A percentile compares a stretch with the other conserved stretches of the same genome.
phyloP scores from a whole-genome alignment of 2,888 invertebrate genomes.

The Lissocephala sabroskyi region DNA sequence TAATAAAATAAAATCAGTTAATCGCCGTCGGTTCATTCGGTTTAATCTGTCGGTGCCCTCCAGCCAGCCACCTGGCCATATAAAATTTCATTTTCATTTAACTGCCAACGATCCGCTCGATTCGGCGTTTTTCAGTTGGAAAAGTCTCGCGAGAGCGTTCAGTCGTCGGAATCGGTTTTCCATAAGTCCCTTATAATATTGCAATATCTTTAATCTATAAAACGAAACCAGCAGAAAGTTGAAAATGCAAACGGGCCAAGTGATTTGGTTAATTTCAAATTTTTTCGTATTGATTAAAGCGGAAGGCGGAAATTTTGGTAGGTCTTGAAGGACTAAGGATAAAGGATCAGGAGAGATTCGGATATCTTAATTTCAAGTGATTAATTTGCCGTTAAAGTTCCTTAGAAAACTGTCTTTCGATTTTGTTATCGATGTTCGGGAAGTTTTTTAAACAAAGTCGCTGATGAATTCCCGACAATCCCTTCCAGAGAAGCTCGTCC shows the following conservation, averaged over 20 bases:
- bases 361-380: too few relatives aligned
- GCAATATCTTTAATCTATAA: neutral
- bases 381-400: too few relatives aligned
- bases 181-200: neutral
- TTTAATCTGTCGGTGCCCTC: neutral
- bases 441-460: too few relatives aligned
- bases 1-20: constrained; percentile 59
- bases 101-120: constrained; percentile 26
- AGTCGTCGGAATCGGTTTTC: constrained; percentile 27
- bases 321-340: too few relatives aligned
- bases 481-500: constrained; percentile 36
- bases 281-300: too few relatives aligned
- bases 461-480: too few relatives aligned
- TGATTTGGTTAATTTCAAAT: too few relatives aligned
- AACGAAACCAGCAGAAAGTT: neutral
- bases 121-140: constrained; percentile 32
- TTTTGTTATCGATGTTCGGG: too few relatives aligned
- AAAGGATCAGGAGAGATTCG: too few relatives aligned
- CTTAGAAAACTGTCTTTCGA: too few relatives aligned
- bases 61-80: constrained; percentile 2
- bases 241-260: too few relatives aligned
- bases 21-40: constrained; percentile 22
- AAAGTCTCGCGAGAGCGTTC: constrained; percentile 33
- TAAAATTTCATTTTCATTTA: constrained; percentile 54
- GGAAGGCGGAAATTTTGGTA: too few relatives aligned